Evolutionary conservation across 2,888 invertebrate species (phyloP).

Genomic region (Stratiomys singularior): DNA sequence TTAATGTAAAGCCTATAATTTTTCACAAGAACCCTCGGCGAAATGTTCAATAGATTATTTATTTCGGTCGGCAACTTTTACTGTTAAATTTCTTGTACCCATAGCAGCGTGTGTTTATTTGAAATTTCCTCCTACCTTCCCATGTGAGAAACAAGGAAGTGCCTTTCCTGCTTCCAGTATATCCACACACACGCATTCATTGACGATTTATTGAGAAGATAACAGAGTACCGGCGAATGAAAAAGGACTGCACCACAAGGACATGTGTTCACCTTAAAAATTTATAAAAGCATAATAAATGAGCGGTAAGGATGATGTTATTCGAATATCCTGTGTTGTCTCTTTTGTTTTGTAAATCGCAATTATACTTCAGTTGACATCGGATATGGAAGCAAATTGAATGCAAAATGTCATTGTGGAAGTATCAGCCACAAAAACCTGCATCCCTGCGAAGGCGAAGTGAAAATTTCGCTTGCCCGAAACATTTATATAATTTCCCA

Average conservation of each 20-base stretch:
- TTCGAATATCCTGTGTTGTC: not conserved
- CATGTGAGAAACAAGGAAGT: too few species aligned
- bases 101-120: conserved; percentile 4
- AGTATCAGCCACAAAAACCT: too few species aligned
- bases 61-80: conserved; percentile 32
- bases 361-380: too few species aligned
- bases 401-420: too few species aligned
- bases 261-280: conserved; percentile 41
- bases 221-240: conserved; percentile 24
- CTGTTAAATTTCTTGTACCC: not conserved
- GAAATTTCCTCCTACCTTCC: not conserved
- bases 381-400: too few species aligned
- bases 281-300: conserved; percentile 40
- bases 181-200: not conserved
- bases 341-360: too few species aligned
- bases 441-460: too few species aligned
- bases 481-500: too few species aligned
- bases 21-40: not conserved
- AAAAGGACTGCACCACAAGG: conserved; percentile 34
- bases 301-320: not conserved
- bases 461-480: too few species aligned
- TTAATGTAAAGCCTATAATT: conserved; percentile 41
- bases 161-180: not conserved
- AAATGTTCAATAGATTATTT: conserved; percentile 33
- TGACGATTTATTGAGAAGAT: conserved; percentile 33